Base-by-base conservation (phyloP, 1,140 invertebrate genomes). In the Sitobion miscanthi region DNA sequence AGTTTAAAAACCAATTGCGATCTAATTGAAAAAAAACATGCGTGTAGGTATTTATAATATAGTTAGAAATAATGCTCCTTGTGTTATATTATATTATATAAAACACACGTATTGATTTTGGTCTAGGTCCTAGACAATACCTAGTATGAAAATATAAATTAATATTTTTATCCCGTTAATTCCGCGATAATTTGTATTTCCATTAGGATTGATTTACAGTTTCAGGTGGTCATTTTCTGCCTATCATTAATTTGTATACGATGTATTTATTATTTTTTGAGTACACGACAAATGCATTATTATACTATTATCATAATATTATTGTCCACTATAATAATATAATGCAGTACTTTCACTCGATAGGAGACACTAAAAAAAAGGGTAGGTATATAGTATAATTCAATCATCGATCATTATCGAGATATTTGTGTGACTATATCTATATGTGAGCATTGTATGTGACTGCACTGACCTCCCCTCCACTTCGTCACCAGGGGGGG, bases 401-500 rank as follows among this genome's bases (percentile, higher is more conserved):
- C 91, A 86, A 93, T 57, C 42, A 93, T 93, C 77, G 91, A 93
- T 93, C 82, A 85, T 85, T 86, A 93, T 93, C 91, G 77, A 83
- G 30, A 35, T 82, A 83, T 82, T 49, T 82, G 30, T 82, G n/a
- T 49, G 45, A 91, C 62, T 82, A 35, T 82, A 45, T 69, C 52
- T 54, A 20, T 54, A 20, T 57, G n/a, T 11, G 38, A 38, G 23
- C 49, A 54, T 92, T 92, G 91, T 92, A 6, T 85, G 23, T 38
- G 91, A 83, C 14, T 77, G 62, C 14, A 20, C 14, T 49, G 90
- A 93, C 91, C 49, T 57, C 82, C 25, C 82, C 82, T 93, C 49
- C 45, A 7, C 82, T 17, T 25, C 17, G 14, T 17, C 30, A 20
- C 38, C 25, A 7, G n/a, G 35, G 8, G 14, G 14, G 62, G 11